phyloP scores from a whole-genome alignment of 1,140 invertebrate species.

The Hycleus cichorii region DNA sequence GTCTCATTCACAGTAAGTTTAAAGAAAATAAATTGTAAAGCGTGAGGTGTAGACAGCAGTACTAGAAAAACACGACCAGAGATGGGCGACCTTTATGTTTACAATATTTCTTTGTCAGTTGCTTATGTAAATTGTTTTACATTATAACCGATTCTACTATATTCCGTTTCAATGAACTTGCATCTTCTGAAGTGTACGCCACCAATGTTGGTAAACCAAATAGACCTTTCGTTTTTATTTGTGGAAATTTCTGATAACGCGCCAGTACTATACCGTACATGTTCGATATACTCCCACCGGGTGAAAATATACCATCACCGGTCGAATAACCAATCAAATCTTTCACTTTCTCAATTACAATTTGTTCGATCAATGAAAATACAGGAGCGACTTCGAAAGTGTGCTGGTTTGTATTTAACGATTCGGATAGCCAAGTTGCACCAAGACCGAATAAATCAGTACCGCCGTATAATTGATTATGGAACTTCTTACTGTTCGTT shows the following conservation, averaged over 20 bases:
- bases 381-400: slow-evolving; percentile 74
- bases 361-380: slow-evolving; percentile 62
- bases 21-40: too few species aligned
- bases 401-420: slow-evolving; percentile 72
- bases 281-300: slow-evolving; percentile 84
- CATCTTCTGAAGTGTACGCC: slow-evolving; percentile 70
- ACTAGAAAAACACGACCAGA: too few species aligned
- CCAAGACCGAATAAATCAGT: slow-evolving; percentile 64
- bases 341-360: slow-evolving; percentile 54
- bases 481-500: slow-evolving; percentile 62
- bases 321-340: slow-evolving; percentile 56
- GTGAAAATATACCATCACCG: slow-evolving; percentile 66
- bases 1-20: too few species aligned
- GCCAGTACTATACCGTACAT: slow-evolving; percentile 73
- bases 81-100: too few species aligned
- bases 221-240: slow-evolving; percentile 64
- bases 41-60: too few species aligned
- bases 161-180: slow-evolving; percentile 35
- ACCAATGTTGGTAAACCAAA: slow-evolving; percentile 52
- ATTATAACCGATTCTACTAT: too few species aligned
- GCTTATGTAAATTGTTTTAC: too few species aligned
- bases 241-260: slow-evolving; percentile 63
- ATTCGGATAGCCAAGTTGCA: slow-evolving; percentile 67
- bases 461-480: slow-evolving; percentile 71
- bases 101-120: too few species aligned